These are phyloP conservation scores for Hylomyscus alleni DNA, from an alignment of 2,797 vertebrate species.

Conservation along the genomic window DNA sequence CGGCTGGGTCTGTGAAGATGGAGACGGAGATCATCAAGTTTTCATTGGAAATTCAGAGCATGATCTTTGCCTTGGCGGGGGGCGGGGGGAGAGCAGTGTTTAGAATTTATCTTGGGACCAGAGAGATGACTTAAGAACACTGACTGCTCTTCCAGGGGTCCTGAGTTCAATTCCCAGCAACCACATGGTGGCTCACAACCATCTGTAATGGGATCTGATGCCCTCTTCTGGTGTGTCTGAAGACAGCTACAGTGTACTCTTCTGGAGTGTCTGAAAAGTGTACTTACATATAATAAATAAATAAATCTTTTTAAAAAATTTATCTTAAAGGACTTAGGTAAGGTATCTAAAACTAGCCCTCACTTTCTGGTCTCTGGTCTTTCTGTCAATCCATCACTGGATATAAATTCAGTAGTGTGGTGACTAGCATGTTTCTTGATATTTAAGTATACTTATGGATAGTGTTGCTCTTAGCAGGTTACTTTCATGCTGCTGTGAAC, in stretches of 20 bases:
- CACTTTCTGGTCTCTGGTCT: neutral
- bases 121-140: no score
- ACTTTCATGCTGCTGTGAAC: neutral
- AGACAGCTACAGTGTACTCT: no score
- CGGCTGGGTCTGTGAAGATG: neutral
- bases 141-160: no score
- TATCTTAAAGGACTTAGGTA: constrained; percentile 36
- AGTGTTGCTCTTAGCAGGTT: neutral
- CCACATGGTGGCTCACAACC: no score
- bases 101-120: neutral
- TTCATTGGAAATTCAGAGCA: neutral
- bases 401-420: neutral
- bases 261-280: no score
- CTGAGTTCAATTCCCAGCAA: no score
- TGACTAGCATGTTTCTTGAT: neutral
- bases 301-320: neutral
- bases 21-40: neutral
- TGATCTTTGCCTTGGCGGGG: neutral
- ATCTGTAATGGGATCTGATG: no score
- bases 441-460: neutral
- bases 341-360: neutral
- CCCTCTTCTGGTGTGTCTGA: no score
- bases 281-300: no score
- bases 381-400: neutral
- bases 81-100: neutral